Evolutionary conservation across 2,113 vertebrate species (phyloP).

Genomic region (Microcebus tavaratra): DNA sequence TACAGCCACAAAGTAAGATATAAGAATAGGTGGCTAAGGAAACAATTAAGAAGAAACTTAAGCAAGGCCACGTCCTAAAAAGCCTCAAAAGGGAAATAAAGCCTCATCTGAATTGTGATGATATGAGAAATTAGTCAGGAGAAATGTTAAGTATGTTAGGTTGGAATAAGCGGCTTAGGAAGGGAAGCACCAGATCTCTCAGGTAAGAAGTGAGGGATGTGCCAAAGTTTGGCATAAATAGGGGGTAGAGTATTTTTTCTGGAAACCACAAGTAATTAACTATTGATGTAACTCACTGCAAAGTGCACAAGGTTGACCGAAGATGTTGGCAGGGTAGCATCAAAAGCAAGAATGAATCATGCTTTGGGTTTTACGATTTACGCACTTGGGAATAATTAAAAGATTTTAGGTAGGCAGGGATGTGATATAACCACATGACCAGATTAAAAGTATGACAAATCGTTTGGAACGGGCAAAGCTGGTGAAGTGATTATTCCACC

Average conservation of each 20-base stretch:
- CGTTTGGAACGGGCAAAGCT: not conserved
- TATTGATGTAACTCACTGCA: not conserved
- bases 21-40: not conserved
- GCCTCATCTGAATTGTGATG: not conserved
- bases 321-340: not conserved
- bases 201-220: not conserved
- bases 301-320: not conserved
- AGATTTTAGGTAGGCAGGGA: not conserved
- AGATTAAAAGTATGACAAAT: not conserved
- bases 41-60: not conserved
- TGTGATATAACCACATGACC: not conserved
- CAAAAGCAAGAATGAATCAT: not conserved
- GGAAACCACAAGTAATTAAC: not conserved
- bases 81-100: not conserved
- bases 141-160: not conserved
- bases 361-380: not conserved
- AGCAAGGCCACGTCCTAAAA: not conserved
- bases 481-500: not conserved
- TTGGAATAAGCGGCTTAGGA: not conserved
- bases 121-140: not conserved
- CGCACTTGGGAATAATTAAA: not conserved
- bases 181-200: not conserved
- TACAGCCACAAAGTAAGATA: not conserved
- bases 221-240: not conserved
- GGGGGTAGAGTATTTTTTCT: not conserved